Evolutionary conservation across 2,888 invertebrate genomes (phyloP).

Genomic region (Leucoptera coffeella): DNA sequence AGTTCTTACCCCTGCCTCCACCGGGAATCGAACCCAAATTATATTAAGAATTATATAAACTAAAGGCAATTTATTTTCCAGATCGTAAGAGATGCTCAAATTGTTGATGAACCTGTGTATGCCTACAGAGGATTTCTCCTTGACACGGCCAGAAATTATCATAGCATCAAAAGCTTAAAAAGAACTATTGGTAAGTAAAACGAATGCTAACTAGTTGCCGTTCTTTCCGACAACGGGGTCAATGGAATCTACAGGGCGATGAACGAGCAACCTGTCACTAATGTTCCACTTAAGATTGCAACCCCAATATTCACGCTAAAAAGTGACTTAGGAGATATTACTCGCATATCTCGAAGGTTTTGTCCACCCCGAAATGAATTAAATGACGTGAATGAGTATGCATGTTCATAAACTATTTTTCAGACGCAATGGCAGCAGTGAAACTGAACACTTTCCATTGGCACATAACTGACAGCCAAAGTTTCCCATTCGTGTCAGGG

Average conservation of each 20-base stretch:
- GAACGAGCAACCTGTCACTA: too few relatives aligned
- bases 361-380: too few relatives aligned
- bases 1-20: too few relatives aligned
- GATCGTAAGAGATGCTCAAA: constrained; percentile 56
- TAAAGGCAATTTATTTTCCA: constrained; percentile 14
- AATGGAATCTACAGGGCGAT: too few relatives aligned
- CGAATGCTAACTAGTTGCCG: too few relatives aligned
- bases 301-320: too few relatives aligned
- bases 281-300: too few relatives aligned
- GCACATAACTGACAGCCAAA: constrained; percentile 91
- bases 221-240: too few relatives aligned
- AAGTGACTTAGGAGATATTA: too few relatives aligned
- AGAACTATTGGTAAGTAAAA: constrained; percentile 59
- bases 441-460: constrained; percentile 94
- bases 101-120: constrained; percentile 77
- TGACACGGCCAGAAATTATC: constrained; percentile 87
- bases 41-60: background rate
- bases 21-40: constrained; percentile 1
- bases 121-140: constrained; percentile 82
- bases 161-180: constrained; percentile 65
- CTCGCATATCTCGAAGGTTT: too few relatives aligned
- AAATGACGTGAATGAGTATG: too few relatives aligned
- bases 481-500: constrained; percentile 81
- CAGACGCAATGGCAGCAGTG: constrained; percentile 83
- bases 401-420: too few relatives aligned